Percentiles rank a stretch among this genome's conserved stretches.
Evolutionary conservation across 2,888 invertebrate genomes (phyloP).

Genomic region (Volucella inflata): DNA sequence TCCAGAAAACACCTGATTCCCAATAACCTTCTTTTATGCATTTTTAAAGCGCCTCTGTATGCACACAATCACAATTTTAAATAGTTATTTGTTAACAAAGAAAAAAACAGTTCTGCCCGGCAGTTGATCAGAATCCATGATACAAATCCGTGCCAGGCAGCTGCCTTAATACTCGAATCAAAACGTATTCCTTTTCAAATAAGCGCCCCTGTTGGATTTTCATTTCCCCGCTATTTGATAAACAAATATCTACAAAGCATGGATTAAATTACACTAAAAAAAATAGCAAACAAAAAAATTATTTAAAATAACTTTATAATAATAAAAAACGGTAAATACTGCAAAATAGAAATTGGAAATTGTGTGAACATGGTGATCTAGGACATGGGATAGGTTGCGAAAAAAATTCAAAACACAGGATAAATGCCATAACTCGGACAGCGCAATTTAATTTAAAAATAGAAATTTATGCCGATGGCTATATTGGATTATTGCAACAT

Average conservation of each 20-base stretch:
- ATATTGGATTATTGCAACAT: constrained; percentile 22
- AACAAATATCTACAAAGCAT: constrained; percentile 34
- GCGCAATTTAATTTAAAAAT: constrained; percentile 52
- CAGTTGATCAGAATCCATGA: background rate
- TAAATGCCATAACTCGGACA: constrained; percentile 50
- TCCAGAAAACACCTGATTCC: constrained; percentile 21
- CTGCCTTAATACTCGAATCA: constrained; percentile 27
- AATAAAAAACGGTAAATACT: constrained; percentile 51
- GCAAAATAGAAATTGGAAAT: constrained; percentile 49
- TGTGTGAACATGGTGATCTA: background rate
- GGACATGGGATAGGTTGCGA: background rate
- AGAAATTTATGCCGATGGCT: constrained; percentile 5
- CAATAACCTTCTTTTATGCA: background rate
- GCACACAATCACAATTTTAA: background rate
- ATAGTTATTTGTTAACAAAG: constrained; percentile 20
- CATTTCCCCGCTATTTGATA: constrained; percentile 52
- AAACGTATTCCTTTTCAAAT: too few species aligned
- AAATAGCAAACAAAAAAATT: too few species aligned
- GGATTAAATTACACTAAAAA: background rate
- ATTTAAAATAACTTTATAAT: background rate
- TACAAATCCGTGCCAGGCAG: constrained; percentile 15
- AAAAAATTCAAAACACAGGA: background rate
- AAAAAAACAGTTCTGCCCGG: constrained; percentile 33
- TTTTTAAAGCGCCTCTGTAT: too few species aligned
- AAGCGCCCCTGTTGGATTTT: constrained; percentile 38